These are phyloP conservation scores for Pheosia tremula DNA, from an alignment of 2,888 invertebrate genomes.

Conservation along the genomic window DNA sequence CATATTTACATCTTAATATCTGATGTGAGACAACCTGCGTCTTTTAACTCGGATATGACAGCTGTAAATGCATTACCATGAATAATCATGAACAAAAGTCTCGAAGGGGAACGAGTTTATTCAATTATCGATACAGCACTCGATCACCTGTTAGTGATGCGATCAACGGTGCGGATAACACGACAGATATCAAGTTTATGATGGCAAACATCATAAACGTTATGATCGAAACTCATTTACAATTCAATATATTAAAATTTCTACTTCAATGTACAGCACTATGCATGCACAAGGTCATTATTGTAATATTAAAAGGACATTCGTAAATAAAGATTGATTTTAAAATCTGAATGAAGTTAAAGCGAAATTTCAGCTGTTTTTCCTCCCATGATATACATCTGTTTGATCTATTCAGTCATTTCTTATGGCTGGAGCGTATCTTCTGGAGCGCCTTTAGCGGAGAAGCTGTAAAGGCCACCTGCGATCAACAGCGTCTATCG, in stretches of 20 bases:
- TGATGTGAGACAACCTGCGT: constrained; percentile 16
- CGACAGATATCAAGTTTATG: constrained; percentile 51
- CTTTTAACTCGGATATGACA: constrained; percentile 29
- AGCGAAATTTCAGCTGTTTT: too few species aligned
- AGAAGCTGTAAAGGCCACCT: too few species aligned
- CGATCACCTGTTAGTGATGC: constrained; percentile 31
- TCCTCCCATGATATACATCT: too few species aligned
- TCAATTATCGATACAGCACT: constrained; percentile 27
- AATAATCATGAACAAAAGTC: constrained; percentile 25
- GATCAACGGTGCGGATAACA: constrained; percentile 43
- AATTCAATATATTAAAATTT: constrained; percentile 41
- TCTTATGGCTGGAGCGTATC: too few species aligned
- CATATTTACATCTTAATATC: background rate
- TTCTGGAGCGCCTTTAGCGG: too few species aligned
- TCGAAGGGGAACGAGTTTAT: constrained; percentile 35
- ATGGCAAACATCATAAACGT: constrained; percentile 43
- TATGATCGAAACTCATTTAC: constrained; percentile 47
- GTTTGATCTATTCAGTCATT: too few species aligned
- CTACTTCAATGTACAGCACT: constrained; percentile 18
- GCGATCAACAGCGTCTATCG: too few species aligned
- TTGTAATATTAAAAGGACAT: too few species aligned
- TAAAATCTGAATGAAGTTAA: background rate
- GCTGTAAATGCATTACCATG: constrained; percentile 27
- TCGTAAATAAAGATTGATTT: constrained; percentile 13
- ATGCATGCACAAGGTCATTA: constrained; percentile 14